Conservation (phyloP, 2,797 vertebrate genomes). For the Pygocentrus nattereri region DNA sequence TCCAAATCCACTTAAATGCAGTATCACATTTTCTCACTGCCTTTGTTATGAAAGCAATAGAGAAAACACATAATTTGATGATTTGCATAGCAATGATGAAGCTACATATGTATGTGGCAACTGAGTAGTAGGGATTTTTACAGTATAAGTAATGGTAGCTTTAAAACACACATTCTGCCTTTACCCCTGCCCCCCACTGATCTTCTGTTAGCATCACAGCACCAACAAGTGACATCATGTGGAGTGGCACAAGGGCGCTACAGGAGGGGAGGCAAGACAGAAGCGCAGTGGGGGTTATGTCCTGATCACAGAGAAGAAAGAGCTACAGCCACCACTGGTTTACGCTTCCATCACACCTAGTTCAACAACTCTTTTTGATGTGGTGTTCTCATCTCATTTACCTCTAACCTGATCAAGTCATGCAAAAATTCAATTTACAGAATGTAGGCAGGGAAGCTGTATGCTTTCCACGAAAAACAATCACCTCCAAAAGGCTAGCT, state of each 20-base stretch:
- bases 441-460: neutral
- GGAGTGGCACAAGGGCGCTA: slow-evolving; percentile 44
- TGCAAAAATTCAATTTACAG: neutral
- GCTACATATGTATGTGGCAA: neutral
- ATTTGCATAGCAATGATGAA: neutral
- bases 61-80: neutral
- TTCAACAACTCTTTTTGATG: neutral
- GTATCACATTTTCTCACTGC: neutral
- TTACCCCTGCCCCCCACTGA: slow-evolving; percentile 33
- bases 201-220: slow-evolving; percentile 46
- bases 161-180: slow-evolving; percentile 12
- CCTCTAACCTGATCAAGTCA: neutral
- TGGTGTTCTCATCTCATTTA: neutral
- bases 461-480: neutral
- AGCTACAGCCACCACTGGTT: slow-evolving; percentile 22
- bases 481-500: neutral
- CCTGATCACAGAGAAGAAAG: slow-evolving; percentile 55
- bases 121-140: neutral
- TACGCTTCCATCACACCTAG: neutral
- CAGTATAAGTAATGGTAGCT: neutral
- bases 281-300: slow-evolving; percentile 47
- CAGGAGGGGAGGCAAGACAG: slow-evolving; percentile 51
- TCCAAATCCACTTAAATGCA: neutral
- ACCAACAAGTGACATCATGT: slow-evolving; percentile 51
- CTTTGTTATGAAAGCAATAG: no score